phyloP scores from a whole-genome alignment of 2,888 invertebrate genomes.

The Dolichomitus sp. region DNA sequence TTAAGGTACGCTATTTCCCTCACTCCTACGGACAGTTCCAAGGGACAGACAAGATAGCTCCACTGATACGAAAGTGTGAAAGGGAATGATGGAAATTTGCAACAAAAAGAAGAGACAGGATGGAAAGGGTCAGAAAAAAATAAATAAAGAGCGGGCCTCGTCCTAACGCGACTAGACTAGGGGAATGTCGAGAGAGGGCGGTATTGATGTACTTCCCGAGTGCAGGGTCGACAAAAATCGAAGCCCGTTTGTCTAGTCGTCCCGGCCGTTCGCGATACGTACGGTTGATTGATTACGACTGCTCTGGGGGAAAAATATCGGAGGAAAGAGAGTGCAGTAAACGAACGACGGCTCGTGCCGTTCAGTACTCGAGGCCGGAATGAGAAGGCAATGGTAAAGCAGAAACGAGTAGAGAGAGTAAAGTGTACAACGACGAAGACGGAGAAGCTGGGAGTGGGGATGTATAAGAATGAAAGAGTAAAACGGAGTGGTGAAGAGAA shows the following conservation, averaged over 20 bases:
- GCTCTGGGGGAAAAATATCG: slow-evolving; percentile 60
- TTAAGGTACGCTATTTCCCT: neutral
- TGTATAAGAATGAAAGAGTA: slow-evolving; percentile 56
- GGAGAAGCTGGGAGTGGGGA: slow-evolving; percentile 35
- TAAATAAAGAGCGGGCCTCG: slow-evolving; percentile 24
- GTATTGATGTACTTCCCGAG: slow-evolving; percentile 60
- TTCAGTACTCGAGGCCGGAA: slow-evolving; percentile 7
- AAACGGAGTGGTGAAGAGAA: slow-evolving; percentile 35
- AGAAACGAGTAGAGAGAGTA: slow-evolving; percentile 18
- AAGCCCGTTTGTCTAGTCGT: slow-evolving; percentile 64
- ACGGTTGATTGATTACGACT: slow-evolving; percentile 73
- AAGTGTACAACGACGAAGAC: slow-evolving; percentile 42
- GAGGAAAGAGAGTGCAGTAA: slow-evolving; percentile 34
- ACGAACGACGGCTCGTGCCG: neutral
- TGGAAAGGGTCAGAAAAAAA: slow-evolving; percentile 33
- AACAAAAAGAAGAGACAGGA: slow-evolving; percentile 6
- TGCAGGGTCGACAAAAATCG: slow-evolving; percentile 64
- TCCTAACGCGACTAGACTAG: neutral
- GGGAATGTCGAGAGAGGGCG: slow-evolving; percentile 8
- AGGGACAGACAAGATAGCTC: neutral
- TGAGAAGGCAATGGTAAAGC: slow-evolving; percentile 27
- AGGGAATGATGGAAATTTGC: slow-evolving; percentile 49
- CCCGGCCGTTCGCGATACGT: slow-evolving; percentile 59
- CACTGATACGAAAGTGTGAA: slow-evolving; percentile 26
- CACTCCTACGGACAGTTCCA: neutral